Percentiles rank a stretch among this genome's conserved stretches.
Evolutionary conservation across 2,113 vertebrate species (phyloP).

Genomic region (Protobothrops mucrosquamatus): DNA sequence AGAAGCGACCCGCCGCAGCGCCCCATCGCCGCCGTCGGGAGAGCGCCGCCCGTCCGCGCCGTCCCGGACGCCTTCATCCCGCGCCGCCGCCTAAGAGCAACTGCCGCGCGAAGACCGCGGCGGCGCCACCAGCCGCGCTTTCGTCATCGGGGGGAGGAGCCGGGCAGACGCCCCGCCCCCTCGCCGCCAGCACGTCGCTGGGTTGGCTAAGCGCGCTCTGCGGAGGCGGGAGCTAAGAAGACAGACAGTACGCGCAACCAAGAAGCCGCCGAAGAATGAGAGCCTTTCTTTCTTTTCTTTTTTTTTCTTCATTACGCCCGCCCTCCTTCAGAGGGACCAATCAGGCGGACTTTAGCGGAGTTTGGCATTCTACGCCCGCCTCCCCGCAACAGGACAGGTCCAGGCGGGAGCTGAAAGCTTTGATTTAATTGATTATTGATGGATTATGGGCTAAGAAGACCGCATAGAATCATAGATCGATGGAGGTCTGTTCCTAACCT

Average conservation of each 20-base stretch:
- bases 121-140: conserved; percentile 46
- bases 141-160: background rate
- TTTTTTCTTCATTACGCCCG: accelerated
- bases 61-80: background rate
- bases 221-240: background rate
- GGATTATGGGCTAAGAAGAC: background rate
- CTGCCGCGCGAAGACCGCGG: conserved; percentile 49
- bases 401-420: background rate
- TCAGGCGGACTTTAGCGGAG: background rate
- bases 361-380: background rate
- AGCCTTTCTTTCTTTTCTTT: accelerated
- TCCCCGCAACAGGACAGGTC: background rate
- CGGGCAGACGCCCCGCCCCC: background rate
- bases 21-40: conserved; percentile 32
- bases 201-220: background rate
- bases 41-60: background rate
- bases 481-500: background rate
- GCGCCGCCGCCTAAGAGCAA: conserved; percentile 52
- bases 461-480: background rate
- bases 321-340: background rate
- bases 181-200: background rate
- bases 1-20: conserved; percentile 65
- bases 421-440: background rate
- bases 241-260: background rate
- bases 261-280: background rate